Conservation (phyloP, 2,888 invertebrate species). For the Ernsta delagoae region DNA sequence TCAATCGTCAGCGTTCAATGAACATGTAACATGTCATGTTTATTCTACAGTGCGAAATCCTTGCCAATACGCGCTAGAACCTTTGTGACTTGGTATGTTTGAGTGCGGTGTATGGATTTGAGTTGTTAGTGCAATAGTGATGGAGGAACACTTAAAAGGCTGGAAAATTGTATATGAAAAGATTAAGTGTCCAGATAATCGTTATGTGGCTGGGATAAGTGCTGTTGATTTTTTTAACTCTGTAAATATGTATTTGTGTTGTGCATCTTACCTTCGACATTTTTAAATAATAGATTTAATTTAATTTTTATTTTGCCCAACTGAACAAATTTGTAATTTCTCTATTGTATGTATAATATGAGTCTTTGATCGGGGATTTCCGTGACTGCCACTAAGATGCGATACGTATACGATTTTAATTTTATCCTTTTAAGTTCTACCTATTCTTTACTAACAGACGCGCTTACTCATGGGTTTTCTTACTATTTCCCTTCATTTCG, state of each 20-base stretch:
- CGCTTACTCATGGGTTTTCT: not conserved
- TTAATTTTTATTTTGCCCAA: slow-evolving; percentile 58
- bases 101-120: slow-evolving; percentile 7
- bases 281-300: slow-evolving; percentile 39
- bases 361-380: slow-evolving; percentile 44
- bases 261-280: slow-evolving; percentile 24
- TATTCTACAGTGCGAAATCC: slow-evolving; percentile 11
- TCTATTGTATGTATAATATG: slow-evolving; percentile 15
- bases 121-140: slow-evolving; percentile 22
- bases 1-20: slow-evolving; percentile 6
- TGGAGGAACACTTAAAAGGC: slow-evolving; percentile 5
- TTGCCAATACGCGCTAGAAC: slow-evolving; percentile 19
- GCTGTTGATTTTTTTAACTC: slow-evolving; percentile 18
- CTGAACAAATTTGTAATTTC: slow-evolving; percentile 14
- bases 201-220: slow-evolving; percentile 23
- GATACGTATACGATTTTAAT: not conserved
- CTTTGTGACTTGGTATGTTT: slow-evolving; percentile 10
- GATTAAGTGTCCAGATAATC: not conserved
- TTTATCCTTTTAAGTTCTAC: not conserved
- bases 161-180: slow-evolving; percentile 10
- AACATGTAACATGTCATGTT: not conserved
- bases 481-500: slow-evolving; percentile 24
- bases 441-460: not conserved
- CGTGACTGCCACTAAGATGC: slow-evolving; percentile 38
- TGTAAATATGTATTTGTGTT: slow-evolving; percentile 20